Base-by-base conservation (phyloP, 2,113 vertebrate genomes). In the Macrotus californicus region DNA sequence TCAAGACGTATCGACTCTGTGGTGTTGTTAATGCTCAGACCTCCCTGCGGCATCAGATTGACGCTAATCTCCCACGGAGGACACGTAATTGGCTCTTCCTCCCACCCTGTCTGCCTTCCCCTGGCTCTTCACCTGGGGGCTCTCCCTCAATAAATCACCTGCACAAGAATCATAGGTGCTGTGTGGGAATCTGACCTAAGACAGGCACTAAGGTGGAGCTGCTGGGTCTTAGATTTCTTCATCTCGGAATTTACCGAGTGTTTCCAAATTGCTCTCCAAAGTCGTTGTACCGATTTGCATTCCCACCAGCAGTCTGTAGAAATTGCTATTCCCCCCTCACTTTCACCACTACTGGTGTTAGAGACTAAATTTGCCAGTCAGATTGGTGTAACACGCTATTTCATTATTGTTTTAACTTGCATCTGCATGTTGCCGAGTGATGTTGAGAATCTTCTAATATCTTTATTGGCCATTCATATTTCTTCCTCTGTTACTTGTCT, bases 221-320 rank as follows among this genome's bases (percentile, higher is more conserved):
- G 61, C 67, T 64, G 59, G 41, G 22, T 36, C 61, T 6, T 15
- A 81, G 80, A 92, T 36, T 39, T 56, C 31, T 73, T 87, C 39
- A 13, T 89, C 43, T 84, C 84, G 48, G 75, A 48, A 50, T 67
- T 61, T 34, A 56, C 76, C 34, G 31, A 48, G 84, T 54, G n/a
- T 87, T 96, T 94, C 76, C 56, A 67, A 93, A 94, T 76, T 82
- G 18, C 64, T 89, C 83, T 96, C 52, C 69, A 31, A 87, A 72
- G 48, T 39, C 36, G 50, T n/a, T 61, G 56, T 18, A 67, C 39
- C 70, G 52, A 54, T 69, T 67, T 69, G 59, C 54, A 61, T 66
- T 54, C 22, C 46, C 70, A 66, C 56, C 29, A n/a, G 83, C 75
- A 77, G 59, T 82, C 84, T 82, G 36, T 21, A 76, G 85, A 92